Percentiles rank a stretch among this genome's conserved stretches.
Evolutionary conservation across 2,113 vertebrate species (phyloP).

Genomic region (Lota lota): DNA sequence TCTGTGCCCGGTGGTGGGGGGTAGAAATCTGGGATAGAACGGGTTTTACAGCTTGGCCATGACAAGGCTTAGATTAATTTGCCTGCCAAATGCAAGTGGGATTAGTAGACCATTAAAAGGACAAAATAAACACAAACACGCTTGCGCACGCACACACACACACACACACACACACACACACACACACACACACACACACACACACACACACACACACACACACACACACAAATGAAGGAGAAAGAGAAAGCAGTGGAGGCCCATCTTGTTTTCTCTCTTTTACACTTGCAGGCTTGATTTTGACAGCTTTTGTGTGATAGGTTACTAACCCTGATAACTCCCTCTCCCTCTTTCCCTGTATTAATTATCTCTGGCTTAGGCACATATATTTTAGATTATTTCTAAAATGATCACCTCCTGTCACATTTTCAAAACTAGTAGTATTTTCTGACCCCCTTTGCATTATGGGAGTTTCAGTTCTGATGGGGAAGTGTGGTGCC

Average conservation of each 20-base stretch:
- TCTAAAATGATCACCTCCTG: too few relatives aligned
- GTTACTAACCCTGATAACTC: constrained; percentile 48
- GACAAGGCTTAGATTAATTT: constrained; percentile 71
- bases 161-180: constrained; percentile 9
- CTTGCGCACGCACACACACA: constrained; percentile 3
- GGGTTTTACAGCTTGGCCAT: constrained; percentile 56
- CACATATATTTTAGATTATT: constrained; percentile 1
- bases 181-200: constrained; percentile 8
- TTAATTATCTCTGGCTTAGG: not conserved
- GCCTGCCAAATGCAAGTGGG: constrained; percentile 69
- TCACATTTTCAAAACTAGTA: too few relatives aligned
- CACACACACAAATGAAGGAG: constrained; percentile 5
- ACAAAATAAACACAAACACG: constrained; percentile 34
- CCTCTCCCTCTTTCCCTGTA: constrained; percentile 8
- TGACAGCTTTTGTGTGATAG: constrained; percentile 48
- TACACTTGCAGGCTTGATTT: constrained; percentile 12
- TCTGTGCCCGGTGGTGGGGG: constrained; percentile 2
- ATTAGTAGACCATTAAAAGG: constrained; percentile 74
- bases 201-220: constrained; percentile 8
- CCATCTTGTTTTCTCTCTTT: not conserved
- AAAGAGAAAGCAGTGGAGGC: not conserved
- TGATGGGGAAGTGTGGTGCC: too few relatives aligned
- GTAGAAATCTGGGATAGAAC: constrained; percentile 23
- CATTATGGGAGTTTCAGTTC: too few relatives aligned
- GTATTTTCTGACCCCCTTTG: too few relatives aligned